Conservation (phyloP, 2,888 invertebrate genomes). For the Parasteatoda lunata region DNA sequence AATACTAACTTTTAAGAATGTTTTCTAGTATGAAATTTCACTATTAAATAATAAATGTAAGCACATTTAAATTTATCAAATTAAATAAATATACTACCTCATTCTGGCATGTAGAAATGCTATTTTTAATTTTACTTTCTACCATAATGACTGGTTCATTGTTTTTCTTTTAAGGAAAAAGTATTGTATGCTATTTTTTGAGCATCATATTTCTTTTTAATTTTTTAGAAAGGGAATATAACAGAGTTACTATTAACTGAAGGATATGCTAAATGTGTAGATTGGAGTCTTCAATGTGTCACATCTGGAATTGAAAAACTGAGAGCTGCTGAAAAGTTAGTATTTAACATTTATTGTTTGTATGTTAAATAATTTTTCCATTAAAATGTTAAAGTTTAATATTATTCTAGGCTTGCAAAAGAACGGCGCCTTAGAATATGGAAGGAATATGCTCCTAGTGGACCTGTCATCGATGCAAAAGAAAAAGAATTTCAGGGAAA, state of each 20-base stretch:
- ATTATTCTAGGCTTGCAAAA: slow-evolving; percentile 81
- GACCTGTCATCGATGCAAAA: slow-evolving; percentile 78
- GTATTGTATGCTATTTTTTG: too few relatives aligned
- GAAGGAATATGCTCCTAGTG: slow-evolving; percentile 89
- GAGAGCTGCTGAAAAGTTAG: slow-evolving; percentile 85
- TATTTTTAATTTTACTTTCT: too few relatives aligned
- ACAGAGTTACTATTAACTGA: slow-evolving; percentile 91
- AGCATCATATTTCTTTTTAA: neutral
- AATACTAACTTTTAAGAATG: too few relatives aligned
- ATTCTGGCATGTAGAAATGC: too few relatives aligned
- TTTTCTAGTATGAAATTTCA: too few relatives aligned
- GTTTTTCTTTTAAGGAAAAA: too few relatives aligned
- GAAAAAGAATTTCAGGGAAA: slow-evolving; percentile 88
- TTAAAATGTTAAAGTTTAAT: neutral
- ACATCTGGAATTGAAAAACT: slow-evolving; percentile 87
- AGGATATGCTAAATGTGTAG: slow-evolving; percentile 95
- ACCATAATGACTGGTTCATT: too few relatives aligned
- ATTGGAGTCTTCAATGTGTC: slow-evolving; percentile 91
- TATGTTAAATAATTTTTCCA: neutral
- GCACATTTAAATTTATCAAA: too few relatives aligned
- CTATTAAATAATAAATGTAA: too few relatives aligned
- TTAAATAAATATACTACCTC: too few relatives aligned
- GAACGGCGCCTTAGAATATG: slow-evolving; percentile 89
- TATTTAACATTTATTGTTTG: neutral
- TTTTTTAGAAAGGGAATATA: slow-evolving; percentile 81